A percentile compares a stretch with the other conserved stretches of the same genome.
phyloP scores from a whole-genome alignment of 1,140 invertebrate genomes.

The Phortica variegata region DNA sequence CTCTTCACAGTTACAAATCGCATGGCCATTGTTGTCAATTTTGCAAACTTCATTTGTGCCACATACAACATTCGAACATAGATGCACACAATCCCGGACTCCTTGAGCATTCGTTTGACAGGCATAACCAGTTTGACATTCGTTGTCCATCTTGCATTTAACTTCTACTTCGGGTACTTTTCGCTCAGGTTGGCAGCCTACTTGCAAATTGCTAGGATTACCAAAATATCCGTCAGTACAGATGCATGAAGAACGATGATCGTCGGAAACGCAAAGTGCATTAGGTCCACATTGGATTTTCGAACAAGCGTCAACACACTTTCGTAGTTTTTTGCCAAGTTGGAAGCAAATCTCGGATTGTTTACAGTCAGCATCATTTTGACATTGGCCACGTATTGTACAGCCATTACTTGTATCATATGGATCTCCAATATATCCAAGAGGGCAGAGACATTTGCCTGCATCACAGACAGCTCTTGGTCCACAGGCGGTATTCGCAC shows the following conservation, averaged over 20 bases:
- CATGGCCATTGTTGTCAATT: constrained; percentile 65
- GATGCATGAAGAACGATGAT: constrained; percentile 81
- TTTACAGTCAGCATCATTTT: constrained; percentile 77
- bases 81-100: constrained; percentile 69
- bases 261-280: constrained; percentile 78
- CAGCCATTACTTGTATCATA: constrained; percentile 71
- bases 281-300: constrained; percentile 88
- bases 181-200: constrained; percentile 73
- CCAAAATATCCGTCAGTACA: constrained; percentile 78
- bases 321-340: constrained; percentile 70
- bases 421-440: constrained; percentile 77
- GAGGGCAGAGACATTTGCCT: constrained; percentile 76
- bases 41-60: constrained; percentile 78
- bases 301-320: constrained; percentile 82
- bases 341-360: constrained; percentile 84
- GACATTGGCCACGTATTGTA: constrained; percentile 69
- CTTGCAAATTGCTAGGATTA: constrained; percentile 73
- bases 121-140: constrained; percentile 70
- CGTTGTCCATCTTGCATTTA: constrained; percentile 69
- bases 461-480: constrained; percentile 78
- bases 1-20: constrained; percentile 74
- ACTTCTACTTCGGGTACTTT: constrained; percentile 56
- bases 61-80: constrained; percentile 77
- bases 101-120: constrained; percentile 63
- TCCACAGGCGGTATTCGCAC: constrained; percentile 73